Conservation (phyloP, 1,140 invertebrate species). For the Contarinia nasturtii region DNA sequence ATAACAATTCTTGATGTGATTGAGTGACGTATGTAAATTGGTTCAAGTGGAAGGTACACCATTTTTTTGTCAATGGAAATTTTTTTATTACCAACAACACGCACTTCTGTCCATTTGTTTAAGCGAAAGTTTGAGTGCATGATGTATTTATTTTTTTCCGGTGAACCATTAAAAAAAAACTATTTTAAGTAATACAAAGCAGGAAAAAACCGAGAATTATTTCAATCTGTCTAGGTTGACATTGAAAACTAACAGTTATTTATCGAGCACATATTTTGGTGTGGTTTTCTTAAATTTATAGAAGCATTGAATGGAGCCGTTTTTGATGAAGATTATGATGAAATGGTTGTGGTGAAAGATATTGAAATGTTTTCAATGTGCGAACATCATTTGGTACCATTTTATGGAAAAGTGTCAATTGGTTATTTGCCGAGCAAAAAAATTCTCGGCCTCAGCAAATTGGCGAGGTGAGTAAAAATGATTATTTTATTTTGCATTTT, state of each 20-base stretch:
- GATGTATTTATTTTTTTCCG: no score
- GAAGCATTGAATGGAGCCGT: conserved; percentile 94
- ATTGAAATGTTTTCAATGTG: conserved; percentile 99
- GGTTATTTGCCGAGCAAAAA: conserved; percentile 96
- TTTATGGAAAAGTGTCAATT: conserved; percentile 98
- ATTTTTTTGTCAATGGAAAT: no score
- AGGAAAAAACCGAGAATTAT: not conserved
- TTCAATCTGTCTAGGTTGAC: not conserved
- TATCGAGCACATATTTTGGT: not conserved
- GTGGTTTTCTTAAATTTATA: conserved; percentile 31
- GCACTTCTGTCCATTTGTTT: no score
- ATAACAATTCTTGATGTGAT: no score
- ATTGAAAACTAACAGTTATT: not conserved
- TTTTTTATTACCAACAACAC: no score
- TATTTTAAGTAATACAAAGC: not conserved
- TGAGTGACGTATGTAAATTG: no score
- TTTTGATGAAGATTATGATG: conserved; percentile 98
- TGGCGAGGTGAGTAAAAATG: conserved; percentile 52
- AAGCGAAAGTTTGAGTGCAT: no score
- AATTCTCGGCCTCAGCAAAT: conserved; percentile 88
- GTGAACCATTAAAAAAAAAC: no score
- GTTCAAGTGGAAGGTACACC: no score
- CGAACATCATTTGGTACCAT: conserved; percentile 97
- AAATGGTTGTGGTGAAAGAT: conserved; percentile 98
- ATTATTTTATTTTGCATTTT: not conserved